phyloP scores from a whole-genome alignment of 1,140 invertebrate genomes.

The Macrocentrus cingulum region DNA sequence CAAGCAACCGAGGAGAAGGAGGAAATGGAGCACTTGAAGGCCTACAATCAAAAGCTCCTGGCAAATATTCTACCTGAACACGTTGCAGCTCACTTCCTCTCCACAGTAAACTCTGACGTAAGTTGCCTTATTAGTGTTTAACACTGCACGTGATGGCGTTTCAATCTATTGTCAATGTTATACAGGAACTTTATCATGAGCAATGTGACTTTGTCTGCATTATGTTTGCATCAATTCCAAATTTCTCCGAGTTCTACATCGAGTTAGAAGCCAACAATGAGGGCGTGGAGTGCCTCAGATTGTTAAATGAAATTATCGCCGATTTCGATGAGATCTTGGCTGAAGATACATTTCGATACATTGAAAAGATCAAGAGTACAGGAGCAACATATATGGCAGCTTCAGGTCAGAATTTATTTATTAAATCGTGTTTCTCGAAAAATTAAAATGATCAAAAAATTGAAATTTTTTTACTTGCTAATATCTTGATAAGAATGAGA shows the following conservation, averaged over 20 bases:
- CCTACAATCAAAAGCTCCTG: slow-evolving; percentile 88
- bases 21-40: slow-evolving; percentile 92
- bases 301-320: slow-evolving; percentile 96
- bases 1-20: slow-evolving; percentile 92
- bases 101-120: slow-evolving; percentile 78
- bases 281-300: slow-evolving; percentile 89
- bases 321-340: slow-evolving; percentile 92
- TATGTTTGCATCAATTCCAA: slow-evolving; percentile 94
- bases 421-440: too few relatives aligned
- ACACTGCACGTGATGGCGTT: slow-evolving; percentile 12
- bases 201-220: slow-evolving; percentile 94
- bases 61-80: slow-evolving; percentile 94
- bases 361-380: slow-evolving; percentile 98
- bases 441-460: too few relatives aligned
- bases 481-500: too few relatives aligned
- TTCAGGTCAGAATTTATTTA: slow-evolving; percentile 65
- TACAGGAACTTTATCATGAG: slow-evolving; percentile 92
- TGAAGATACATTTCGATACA: slow-evolving; percentile 83
- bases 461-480: too few relatives aligned
- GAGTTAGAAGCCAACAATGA: slow-evolving; percentile 93
- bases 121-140: slow-evolving; percentile 54
- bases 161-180: slow-evolving; percentile 29
- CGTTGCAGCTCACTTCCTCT: slow-evolving; percentile 91
- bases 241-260: slow-evolving; percentile 96
- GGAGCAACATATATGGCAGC: slow-evolving; percentile 97